phyloP scores from a whole-genome alignment of 1,140 invertebrate species.

The Caenorhabditis brenneri region DNA sequence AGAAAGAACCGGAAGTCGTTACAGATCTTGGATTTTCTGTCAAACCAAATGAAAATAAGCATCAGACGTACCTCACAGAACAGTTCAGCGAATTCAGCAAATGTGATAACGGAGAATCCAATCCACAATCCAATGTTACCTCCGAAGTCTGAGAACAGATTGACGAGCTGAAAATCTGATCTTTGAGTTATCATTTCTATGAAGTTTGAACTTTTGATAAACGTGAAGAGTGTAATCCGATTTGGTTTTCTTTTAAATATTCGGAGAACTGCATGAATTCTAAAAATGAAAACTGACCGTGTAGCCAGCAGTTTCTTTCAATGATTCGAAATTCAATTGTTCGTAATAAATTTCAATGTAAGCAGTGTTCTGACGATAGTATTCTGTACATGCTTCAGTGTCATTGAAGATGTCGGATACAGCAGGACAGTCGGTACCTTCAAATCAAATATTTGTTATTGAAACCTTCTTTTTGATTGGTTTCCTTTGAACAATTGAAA shows the following conservation, averaged over 20 bases:
- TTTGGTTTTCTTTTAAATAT: neutral
- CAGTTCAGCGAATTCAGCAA: constrained; percentile 66
- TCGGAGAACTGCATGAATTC: neutral
- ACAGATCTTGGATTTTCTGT: no score
- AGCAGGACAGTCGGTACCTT: constrained; percentile 57
- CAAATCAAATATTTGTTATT: no score
- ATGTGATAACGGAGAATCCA: constrained; percentile 70
- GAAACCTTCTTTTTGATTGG: no score
- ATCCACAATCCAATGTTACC: constrained; percentile 71
- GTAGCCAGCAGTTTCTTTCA: constrained; percentile 71
- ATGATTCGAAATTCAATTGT: constrained; percentile 68
- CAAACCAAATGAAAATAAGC: no score
- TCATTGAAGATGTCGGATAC: constrained; percentile 54
- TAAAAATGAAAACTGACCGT: constrained; percentile 57
- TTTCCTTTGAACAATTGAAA: neutral
- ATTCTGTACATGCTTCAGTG: constrained; percentile 56
- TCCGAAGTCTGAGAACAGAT: constrained; percentile 71
- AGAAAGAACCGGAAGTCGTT: no score
- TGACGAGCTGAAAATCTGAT: constrained; percentile 61
- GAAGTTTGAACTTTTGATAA: constrained; percentile 17
- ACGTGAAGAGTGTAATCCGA: neutral
- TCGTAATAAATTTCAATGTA: constrained; percentile 71
- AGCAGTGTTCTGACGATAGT: constrained; percentile 60
- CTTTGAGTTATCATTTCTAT: neutral
- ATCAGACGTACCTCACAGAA: constrained; percentile 57